Evolutionary conservation across 1,140 invertebrate genomes (phyloP).

Genomic region (Pseudomyrmex cubaensis): DNA sequence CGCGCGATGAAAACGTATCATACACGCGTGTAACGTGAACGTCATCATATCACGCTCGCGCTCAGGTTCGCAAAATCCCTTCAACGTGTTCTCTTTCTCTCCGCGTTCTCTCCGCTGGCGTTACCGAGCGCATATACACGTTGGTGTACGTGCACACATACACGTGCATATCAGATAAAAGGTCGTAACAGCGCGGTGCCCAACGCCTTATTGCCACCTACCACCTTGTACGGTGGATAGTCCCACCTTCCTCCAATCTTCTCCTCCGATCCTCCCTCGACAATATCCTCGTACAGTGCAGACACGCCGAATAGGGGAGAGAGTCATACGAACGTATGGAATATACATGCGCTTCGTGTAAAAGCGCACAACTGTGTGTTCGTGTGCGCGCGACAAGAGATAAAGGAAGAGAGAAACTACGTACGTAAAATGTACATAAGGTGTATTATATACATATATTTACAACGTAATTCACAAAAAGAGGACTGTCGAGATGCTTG

Average conservation of each 20-base stretch:
- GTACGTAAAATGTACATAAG: conserved; percentile 34
- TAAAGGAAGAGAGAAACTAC: neutral
- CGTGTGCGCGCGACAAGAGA: neutral
- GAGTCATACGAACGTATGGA: neutral
- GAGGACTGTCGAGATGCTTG: no score
- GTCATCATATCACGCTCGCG: neutral
- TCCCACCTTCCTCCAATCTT: conserved; percentile 54
- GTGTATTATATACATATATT: conserved; percentile 25
- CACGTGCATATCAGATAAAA: conserved; percentile 78
- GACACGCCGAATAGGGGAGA: neutral
- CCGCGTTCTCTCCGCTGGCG: neutral
- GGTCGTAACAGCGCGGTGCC: conserved; percentile 83
- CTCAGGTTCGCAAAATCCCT: neutral
- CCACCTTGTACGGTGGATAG: conserved; percentile 52
- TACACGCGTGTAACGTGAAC: neutral
- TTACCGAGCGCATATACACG: neutral
- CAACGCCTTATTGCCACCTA: conserved; percentile 81
- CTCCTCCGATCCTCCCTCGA: conserved; percentile 62
- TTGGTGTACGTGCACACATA: neutral
- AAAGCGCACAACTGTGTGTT: no score
- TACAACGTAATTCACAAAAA: neutral
- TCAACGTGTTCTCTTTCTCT: no score
- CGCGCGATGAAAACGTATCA: conserved; percentile 11
- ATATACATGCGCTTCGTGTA: neutral
- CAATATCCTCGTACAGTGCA: conserved; percentile 46